Percentiles rank a stretch among this genome's conserved stretches.
Evolutionary conservation across 2,113 vertebrate genomes (phyloP).

Genomic region (Cairina moschata): DNA sequence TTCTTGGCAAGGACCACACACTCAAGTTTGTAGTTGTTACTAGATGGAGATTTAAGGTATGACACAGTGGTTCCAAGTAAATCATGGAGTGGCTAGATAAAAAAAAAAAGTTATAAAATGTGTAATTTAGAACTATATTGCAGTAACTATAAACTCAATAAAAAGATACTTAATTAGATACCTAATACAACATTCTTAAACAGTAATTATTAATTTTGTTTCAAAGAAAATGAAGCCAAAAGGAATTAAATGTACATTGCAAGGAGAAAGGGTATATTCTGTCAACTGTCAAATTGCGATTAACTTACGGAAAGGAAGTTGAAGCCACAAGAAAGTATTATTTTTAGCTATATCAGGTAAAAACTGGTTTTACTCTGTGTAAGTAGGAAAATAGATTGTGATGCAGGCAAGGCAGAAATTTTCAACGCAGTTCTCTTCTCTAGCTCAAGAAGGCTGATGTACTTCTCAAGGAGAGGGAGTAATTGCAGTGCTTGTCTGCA

Average conservation of each 20-base stretch:
- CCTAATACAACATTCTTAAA: neutral
- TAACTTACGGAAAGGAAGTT: neutral
- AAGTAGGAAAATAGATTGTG: neutral
- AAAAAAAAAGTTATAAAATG: neutral
- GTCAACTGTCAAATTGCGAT: neutral
- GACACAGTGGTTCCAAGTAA: neutral
- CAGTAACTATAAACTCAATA: neutral
- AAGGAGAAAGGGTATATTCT: neutral
- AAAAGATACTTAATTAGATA: neutral
- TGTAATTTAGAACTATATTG: neutral
- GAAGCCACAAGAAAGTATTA: neutral
- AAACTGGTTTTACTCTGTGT: neutral
- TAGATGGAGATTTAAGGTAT: constrained; percentile 99
- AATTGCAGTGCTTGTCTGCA: neutral
- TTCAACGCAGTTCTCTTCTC: neutral
- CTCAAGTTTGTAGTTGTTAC: constrained; percentile 99
- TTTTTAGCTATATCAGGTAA: neutral
- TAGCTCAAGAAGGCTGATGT: neutral
- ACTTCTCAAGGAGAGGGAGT: neutral
- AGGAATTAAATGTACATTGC: neutral
- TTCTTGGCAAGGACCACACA: constrained; percentile 98
- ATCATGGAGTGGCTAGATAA: neutral
- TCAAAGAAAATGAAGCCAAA: neutral
- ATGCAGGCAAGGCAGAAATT: neutral
- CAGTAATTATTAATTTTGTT: neutral